phyloP scores from a whole-genome alignment of 1,140 invertebrate genomes.

The Bombus confusus region DNA sequence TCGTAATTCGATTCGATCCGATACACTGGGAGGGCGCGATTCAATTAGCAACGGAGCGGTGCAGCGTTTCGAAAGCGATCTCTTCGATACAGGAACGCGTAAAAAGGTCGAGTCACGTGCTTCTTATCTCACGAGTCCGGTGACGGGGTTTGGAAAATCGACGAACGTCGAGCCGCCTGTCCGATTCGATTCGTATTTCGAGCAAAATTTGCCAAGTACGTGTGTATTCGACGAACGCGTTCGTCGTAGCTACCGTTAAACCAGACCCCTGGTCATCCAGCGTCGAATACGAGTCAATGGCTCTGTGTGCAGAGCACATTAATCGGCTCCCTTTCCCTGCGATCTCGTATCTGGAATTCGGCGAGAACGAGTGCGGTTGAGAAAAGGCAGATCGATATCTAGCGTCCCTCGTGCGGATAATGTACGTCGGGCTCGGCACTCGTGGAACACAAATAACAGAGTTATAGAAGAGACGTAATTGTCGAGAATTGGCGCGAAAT shows the following conservation, averaged over 20 bases:
- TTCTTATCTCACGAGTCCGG: conserved; percentile 42
- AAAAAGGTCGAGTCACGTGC: conserved; percentile 41
- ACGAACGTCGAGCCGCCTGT: no score
- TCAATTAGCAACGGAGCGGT: conserved; percentile 24
- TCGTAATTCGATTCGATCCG: conserved; percentile 36
- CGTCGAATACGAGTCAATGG: no score
- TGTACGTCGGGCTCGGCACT: conserved; percentile 36
- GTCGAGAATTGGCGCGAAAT: conserved; percentile 69
- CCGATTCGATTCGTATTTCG: background rate
- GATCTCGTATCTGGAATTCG: conserved; percentile 16
- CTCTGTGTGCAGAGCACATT: background rate
- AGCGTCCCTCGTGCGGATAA: conserved; percentile 20
- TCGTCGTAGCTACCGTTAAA: no score
- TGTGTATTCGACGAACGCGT: no score
- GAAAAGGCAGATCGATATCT: conserved; percentile 67
- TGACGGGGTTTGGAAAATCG: background rate
- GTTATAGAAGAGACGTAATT: conserved; percentile 65
- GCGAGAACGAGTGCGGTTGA: conserved; percentile 38
- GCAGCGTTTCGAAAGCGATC: background rate
- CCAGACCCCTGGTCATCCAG: no score
- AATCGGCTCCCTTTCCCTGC: background rate
- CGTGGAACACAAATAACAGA: conserved; percentile 62
- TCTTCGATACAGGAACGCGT: background rate
- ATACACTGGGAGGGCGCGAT: conserved; percentile 23
- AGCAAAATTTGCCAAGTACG: no score